Evolutionary conservation across 2,888 invertebrate species (phyloP).

Genomic region (Latheticus oryzae): DNA sequence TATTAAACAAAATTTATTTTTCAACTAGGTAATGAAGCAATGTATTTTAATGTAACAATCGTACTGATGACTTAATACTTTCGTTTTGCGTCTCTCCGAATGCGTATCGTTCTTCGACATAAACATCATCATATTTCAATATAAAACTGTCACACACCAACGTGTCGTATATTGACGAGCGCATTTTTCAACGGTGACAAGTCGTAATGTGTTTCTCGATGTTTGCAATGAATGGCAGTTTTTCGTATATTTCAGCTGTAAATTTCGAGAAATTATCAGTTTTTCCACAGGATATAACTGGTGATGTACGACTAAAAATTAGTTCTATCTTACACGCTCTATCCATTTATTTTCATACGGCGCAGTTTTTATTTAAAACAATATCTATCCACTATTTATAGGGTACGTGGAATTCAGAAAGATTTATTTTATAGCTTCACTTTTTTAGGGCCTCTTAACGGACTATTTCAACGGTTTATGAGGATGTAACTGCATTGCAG

Average conservation of each 20-base stretch:
- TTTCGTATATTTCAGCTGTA: conserved; percentile 14
- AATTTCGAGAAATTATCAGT: conserved; percentile 30
- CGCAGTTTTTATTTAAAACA: conserved; percentile 24
- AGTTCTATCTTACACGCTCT: conserved; percentile 22
- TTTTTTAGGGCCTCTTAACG: conserved; percentile 25
- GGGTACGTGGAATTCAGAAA: conserved; percentile 6
- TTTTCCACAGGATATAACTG: conserved; percentile 10
- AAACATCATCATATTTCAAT: conserved; percentile 34
- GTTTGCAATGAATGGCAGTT: conserved; percentile 20
- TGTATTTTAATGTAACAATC: conserved; percentile 43
- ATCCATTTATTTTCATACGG: conserved; percentile 24
- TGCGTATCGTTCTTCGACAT: conserved; percentile 2
- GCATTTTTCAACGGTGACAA: conserved; percentile 35
- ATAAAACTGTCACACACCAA: conserved; percentile 36
- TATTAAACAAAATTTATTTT: conserved; percentile 43
- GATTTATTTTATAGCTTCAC: conserved; percentile 29
- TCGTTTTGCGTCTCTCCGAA: conserved; percentile 7
- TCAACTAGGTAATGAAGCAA: conserved; percentile 43
- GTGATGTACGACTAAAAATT: conserved; percentile 21
- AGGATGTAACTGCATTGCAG: conserved; percentile 14
- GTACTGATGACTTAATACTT: conserved; percentile 26
- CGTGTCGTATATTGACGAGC: conserved; percentile 29
- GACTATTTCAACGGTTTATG: conserved; percentile 28
- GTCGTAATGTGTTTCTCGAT: conserved; percentile 30
- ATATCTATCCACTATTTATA: too few species aligned